Conservation (phyloP, 2,888 invertebrate genomes). For the Ephialtes manifestator region DNA sequence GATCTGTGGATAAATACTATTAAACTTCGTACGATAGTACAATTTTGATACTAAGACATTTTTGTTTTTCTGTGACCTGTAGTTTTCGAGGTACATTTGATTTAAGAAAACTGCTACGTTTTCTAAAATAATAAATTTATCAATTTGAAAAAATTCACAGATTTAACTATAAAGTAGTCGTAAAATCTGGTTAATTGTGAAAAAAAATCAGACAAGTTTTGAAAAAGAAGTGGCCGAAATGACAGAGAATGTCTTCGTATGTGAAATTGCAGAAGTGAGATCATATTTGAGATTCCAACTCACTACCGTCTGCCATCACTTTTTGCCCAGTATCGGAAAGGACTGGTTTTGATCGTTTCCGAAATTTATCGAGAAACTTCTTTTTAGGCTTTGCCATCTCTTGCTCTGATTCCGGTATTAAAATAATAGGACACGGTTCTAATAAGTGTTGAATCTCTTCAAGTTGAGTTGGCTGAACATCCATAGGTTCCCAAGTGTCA, state of each 20-base stretch:
- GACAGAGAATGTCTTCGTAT: not conserved
- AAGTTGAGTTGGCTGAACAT: conserved; percentile 68
- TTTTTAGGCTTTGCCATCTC: conserved; percentile 24
- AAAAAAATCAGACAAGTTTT: no score
- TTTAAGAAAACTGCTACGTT: no score
- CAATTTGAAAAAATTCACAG: no score
- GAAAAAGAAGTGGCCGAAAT: not conserved
- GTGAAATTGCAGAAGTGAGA: not conserved
- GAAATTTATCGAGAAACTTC: conserved; percentile 51
- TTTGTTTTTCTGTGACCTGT: no score
- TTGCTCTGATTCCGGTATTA: not conserved
- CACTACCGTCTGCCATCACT: not conserved
- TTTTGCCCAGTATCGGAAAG: not conserved
- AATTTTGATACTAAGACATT: no score
- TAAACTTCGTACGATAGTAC: no score
- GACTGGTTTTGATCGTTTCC: conserved; percentile 14
- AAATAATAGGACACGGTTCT: conserved; percentile 14
- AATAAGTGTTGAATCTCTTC: conserved; percentile 67
- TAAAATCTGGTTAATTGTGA: no score
- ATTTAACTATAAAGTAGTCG: no score
- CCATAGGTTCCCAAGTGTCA: conserved; percentile 65
- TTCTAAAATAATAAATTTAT: no score
- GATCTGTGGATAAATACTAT: no score
- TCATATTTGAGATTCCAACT: not conserved
- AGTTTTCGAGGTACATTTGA: no score